phyloP scores from a whole-genome alignment of 2,797 vertebrate genomes.

The Oreortyx pictus region DNA sequence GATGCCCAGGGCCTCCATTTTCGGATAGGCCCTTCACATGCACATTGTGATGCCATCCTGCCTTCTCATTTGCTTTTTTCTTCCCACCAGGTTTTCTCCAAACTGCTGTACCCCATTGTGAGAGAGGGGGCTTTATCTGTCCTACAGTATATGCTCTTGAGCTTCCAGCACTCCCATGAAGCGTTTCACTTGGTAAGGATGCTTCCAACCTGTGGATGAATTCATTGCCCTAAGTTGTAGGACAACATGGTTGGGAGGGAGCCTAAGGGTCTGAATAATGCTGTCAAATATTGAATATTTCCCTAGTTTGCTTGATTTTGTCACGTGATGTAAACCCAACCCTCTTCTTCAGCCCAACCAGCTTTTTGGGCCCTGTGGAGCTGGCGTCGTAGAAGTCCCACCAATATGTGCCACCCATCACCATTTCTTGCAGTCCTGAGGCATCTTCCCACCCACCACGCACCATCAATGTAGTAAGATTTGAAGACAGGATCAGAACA shows the following conservation, averaged over 20 bases:
- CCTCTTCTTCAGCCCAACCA: not conserved
- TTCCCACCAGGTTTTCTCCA: constrained; percentile 82
- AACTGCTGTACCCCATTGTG: constrained; percentile 83
- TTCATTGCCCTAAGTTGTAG: not conserved
- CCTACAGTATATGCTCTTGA: constrained; percentile 84
- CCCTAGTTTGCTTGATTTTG: not conserved
- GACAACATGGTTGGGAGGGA: not conserved
- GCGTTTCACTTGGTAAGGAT: constrained; percentile 86
- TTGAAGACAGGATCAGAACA: not conserved
- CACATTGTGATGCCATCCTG: not conserved
- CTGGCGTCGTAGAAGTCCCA: not conserved
- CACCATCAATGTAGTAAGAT: not conserved
- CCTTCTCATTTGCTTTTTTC: not conserved
- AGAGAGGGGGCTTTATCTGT: constrained; percentile 82
- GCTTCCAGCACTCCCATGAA: constrained; percentile 87
- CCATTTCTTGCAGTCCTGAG: not conserved
- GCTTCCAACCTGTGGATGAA: not conserved
- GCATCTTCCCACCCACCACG: not conserved
- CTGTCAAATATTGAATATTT: not conserved
- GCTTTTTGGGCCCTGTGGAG: not conserved
- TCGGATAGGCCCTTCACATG: not conserved
- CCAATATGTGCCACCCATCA: not conserved
- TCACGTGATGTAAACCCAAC: not conserved
- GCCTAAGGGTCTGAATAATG: not conserved
- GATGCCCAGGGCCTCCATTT: not conserved